A percentile compares a stretch with the other conserved stretches of the same genome.
Conservation (phyloP, 2,888 invertebrate genomes). For the Lydus trimaculatus region DNA sequence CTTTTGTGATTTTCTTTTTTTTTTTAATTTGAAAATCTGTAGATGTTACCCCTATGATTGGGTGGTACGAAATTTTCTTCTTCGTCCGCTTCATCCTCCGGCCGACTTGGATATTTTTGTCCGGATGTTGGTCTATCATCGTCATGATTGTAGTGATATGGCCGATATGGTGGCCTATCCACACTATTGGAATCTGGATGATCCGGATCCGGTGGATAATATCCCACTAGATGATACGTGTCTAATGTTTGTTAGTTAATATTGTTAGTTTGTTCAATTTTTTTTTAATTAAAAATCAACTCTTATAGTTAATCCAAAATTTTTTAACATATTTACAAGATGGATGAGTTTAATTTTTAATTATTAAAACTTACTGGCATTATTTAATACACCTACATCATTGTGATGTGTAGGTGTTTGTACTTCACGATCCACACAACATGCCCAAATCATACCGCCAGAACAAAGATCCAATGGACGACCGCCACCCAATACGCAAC, state of each 20-base stretch:
- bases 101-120: slow-evolving; percentile 26
- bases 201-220: slow-evolving; percentile 55
- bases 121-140: slow-evolving; percentile 42
- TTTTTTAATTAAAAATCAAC: not conserved
- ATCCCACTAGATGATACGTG: slow-evolving; percentile 59
- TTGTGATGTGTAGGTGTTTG: slow-evolving; percentile 52
- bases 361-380: slow-evolving; percentile 79
- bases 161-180: slow-evolving; percentile 53
- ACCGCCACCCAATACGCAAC: slow-evolving; percentile 88
- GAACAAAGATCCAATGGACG: slow-evolving; percentile 89
- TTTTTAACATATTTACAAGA: slow-evolving; percentile 6
- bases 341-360: slow-evolving; percentile 3
- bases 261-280: slow-evolving; percentile 30
- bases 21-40: not conserved
- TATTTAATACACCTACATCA: slow-evolving; percentile 75
- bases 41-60: slow-evolving; percentile 47
- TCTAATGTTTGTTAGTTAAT: slow-evolving; percentile 49
- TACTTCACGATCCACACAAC: slow-evolving; percentile 82
- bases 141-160: slow-evolving; percentile 40
- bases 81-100: slow-evolving; percentile 10
- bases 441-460: slow-evolving; percentile 94
- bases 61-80: slow-evolving; percentile 38
- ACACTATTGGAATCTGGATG: slow-evolving; percentile 56
- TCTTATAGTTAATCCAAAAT: slow-evolving; percentile 16
- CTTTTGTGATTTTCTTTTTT: not conserved